phyloP scores from a whole-genome alignment of 2,797 vertebrate genomes.

The Tangara arthus region DNA sequence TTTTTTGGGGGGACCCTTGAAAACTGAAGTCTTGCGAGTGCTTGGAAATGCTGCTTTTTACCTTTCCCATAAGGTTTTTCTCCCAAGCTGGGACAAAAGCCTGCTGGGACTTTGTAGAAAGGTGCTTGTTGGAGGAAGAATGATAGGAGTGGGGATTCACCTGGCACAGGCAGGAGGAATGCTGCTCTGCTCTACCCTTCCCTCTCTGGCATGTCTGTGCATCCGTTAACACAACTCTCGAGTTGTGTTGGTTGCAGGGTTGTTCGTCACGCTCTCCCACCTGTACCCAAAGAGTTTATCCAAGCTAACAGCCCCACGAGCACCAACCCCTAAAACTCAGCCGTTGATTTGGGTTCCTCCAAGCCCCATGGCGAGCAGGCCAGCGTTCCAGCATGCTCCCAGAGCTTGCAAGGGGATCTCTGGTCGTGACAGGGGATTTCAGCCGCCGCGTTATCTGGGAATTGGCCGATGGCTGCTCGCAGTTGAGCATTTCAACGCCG shows the following conservation, averaged over 20 bases:
- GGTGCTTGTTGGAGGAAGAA: background rate
- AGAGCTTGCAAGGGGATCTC: conserved; percentile 42
- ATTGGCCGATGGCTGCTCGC: conserved; percentile 77
- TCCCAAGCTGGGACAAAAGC: background rate
- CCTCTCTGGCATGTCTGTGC: accelerated
- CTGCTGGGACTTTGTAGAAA: background rate
- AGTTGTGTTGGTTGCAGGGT: background rate
- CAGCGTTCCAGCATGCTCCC: accelerated
- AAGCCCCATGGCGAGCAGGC: accelerated
- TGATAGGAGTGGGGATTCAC: background rate
- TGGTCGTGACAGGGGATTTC: conserved; percentile 76
- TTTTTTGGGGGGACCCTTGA: background rate
- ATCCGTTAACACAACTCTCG: accelerated
- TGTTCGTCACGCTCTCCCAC: background rate
- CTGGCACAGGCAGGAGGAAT: background rate
- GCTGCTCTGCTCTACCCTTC: background rate
- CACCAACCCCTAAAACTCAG: background rate
- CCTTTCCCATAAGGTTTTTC: background rate
- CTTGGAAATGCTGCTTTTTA: background rate
- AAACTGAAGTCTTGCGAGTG: accelerated
- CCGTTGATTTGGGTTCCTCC: accelerated
- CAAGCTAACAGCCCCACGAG: background rate
- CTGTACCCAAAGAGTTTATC: background rate
- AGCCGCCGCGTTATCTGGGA: conserved; percentile 70
- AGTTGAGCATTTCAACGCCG: conserved; percentile 76